phyloP scores from a whole-genome alignment of 2,888 invertebrate genomes.

The Xanthia togata region DNA sequence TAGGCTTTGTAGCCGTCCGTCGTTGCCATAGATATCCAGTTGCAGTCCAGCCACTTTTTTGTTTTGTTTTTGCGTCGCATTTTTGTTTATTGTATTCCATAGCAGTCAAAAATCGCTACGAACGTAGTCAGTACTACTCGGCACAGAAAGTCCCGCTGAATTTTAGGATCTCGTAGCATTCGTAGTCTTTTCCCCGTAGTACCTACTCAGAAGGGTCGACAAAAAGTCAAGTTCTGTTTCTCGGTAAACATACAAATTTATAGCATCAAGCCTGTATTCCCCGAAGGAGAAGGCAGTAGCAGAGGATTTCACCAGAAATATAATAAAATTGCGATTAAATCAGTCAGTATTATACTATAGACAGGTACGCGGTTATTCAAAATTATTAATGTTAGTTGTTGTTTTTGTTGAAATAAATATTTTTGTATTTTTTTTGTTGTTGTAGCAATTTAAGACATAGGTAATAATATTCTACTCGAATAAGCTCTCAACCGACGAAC shows the following conservation, averaged over 20 bases:
- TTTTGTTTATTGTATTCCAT: neutral
- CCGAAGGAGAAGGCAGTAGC: neutral
- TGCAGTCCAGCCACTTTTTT: neutral
- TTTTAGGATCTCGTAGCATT: constrained; percentile 1
- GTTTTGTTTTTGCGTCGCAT: neutral
- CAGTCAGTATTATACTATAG: neutral
- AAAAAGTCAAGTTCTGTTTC: neutral
- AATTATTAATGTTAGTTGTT: neutral
- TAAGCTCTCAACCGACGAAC: neutral
- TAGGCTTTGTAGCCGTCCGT: constrained; percentile 8
- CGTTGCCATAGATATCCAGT: too few relatives aligned
- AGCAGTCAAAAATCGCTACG: neutral
- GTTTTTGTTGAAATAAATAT: too few relatives aligned
- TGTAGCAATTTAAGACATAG: too few relatives aligned
- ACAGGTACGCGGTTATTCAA: neutral
- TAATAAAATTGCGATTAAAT: neutral
- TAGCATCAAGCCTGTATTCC: neutral
- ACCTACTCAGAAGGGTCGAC: neutral
- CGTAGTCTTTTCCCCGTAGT: neutral
- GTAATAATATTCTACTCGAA: neutral
- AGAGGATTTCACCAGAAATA: neutral
- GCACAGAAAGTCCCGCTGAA: neutral
- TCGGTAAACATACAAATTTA: neutral
- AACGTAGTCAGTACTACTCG: neutral
- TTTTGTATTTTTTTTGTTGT: too few relatives aligned